Evolutionary conservation across 2,797 vertebrate species (phyloP).

Genomic region (Rhadinocentrus ornatus): DNA sequence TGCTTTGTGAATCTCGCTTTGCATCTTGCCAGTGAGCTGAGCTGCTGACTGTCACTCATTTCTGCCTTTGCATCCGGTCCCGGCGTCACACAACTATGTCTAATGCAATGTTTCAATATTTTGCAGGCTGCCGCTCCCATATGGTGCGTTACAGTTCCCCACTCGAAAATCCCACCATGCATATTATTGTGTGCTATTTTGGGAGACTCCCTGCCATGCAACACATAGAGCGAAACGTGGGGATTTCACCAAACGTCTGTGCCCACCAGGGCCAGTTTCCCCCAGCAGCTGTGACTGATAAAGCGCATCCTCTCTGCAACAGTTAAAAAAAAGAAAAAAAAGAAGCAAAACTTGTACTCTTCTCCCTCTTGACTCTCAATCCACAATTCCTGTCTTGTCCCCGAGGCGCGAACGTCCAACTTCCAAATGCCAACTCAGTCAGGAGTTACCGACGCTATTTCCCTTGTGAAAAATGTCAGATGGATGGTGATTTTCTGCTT

Average conservation of each 20-base stretch:
- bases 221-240: constrained; percentile 54
- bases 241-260: constrained; percentile 65
- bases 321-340: constrained; percentile 12
- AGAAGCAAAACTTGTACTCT: constrained; percentile 39
- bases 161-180: constrained; percentile 73
- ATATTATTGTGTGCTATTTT: constrained; percentile 83
- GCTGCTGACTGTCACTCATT: too few species aligned
- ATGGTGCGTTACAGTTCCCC: constrained; percentile 57
- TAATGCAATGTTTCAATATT: constrained; percentile 62
- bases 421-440: constrained; percentile 79
- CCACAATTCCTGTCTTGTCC: constrained; percentile 63
- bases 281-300: constrained; percentile 72
- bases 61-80: too few species aligned
- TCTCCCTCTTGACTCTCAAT: constrained; percentile 50
- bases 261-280: constrained; percentile 60
- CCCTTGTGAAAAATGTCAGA: constrained; percentile 77
- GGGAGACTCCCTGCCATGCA: constrained; percentile 63
- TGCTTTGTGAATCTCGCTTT: too few species aligned
- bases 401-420: constrained; percentile 66
- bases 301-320: constrained; percentile 60
- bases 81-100: constrained; percentile 56
- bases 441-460: constrained; percentile 73
- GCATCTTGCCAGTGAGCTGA: too few species aligned
- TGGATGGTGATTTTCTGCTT: constrained; percentile 79
- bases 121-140: constrained; percentile 58